A percentile compares a stretch with the other conserved stretches of the same genome.
Evolutionary conservation across 2,113 vertebrate species (phyloP).

Genomic region (Brachypteracias leptosomus): DNA sequence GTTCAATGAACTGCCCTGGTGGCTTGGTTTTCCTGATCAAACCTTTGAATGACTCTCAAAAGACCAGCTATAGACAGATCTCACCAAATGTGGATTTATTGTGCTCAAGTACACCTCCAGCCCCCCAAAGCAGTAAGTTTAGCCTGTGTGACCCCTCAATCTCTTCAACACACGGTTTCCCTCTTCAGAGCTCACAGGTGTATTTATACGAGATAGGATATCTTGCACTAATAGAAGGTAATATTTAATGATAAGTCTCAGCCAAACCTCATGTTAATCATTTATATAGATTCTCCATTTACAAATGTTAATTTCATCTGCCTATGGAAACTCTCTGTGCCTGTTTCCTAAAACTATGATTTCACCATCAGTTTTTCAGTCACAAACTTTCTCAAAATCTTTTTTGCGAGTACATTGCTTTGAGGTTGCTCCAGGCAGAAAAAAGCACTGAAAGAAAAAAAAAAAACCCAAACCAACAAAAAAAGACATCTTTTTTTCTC

Average conservation of each 20-base stretch:
- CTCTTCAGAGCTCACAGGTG: background rate
- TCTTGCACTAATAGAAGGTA: background rate
- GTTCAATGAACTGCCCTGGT: background rate
- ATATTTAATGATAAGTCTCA: background rate
- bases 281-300: background rate
- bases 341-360: background rate
- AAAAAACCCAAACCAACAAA: too few species aligned
- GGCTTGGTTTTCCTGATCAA: background rate
- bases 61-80: background rate
- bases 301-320: background rate
- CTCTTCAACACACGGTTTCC: background rate
- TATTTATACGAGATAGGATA: background rate
- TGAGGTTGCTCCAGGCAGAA: background rate
- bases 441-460: background rate
- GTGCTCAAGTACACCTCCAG: background rate
- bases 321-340: background rate
- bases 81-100: background rate
- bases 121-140: background rate
- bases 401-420: background rate
- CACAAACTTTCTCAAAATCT: background rate
- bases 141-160: background rate
- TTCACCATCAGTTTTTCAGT: background rate
- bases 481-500: background rate
- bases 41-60: background rate
- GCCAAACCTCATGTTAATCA: background rate